Evolutionary conservation across 2,888 invertebrate species (phyloP), one percentile per base, ranked within the genome.

Genomic region (Asteroscopus sphinx): DNA sequence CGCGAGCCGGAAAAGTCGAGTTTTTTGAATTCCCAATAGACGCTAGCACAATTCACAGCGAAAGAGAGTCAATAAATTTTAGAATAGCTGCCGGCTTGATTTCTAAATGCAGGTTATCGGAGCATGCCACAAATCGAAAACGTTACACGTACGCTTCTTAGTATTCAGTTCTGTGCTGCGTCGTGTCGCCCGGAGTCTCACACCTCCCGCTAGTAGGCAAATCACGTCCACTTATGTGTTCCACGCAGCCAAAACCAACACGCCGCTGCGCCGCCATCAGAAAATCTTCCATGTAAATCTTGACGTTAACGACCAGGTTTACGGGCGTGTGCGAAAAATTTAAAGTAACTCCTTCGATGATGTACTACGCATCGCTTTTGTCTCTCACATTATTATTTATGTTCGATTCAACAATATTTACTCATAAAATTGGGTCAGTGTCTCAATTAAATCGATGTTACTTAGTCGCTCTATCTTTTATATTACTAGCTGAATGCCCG

Each of bases 51-150:
- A 85, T 87, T 89, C 86, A 77, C 84, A 84, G 80, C 76, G 79
- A 90, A 91, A 87, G 88, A 87, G 89, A 89, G 90, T 89, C 88
- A 85, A 91, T 92, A 92, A 92, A 93, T 93, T 92, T 88, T 79
- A 82, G 81, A 90, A 87, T 86, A 88, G 87, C 81, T 86, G 83
- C 81, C 86, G 89, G 92, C 87, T 91, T 92, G 90, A 90, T 93
- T 92, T 91, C 92, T 88, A 88, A 93, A 93, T 93, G 92, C 90
- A 90, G 93, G 93, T 93, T 93, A 94, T 94, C 93, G 90, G 93
- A 89, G 89, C 88, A 90, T 89, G 89, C 89, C 91, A 88, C 91
- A 91, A 91, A 93, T 93, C 89, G 91, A 85, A 89, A 88, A 82
- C 89, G 91, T 83, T 85, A 91, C 90, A 88, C 83, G 87, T 86